Percentiles rank a stretch among this genome's conserved stretches.
Conservation (phyloP, 2,888 invertebrate genomes). For the Agapostemon virescens region DNA sequence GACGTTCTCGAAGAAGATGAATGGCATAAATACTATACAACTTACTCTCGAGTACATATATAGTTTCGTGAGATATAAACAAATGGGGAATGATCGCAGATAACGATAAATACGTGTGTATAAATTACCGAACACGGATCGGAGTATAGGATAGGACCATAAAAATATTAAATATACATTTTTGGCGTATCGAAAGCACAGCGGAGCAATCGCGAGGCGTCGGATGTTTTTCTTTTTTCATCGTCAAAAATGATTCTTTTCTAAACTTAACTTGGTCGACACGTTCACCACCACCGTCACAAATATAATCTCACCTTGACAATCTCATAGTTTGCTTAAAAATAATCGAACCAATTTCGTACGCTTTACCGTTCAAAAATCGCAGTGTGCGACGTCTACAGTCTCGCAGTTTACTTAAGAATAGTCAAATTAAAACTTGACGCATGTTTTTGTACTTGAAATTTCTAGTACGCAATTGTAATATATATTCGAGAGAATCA, state of each 20-base stretch:
- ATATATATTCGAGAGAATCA: not conserved
- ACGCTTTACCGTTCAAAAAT: not conserved
- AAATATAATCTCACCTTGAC: not conserved
- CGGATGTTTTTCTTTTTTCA: not conserved
- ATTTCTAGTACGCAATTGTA: not conserved
- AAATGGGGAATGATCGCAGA: slow-evolving; percentile 41
- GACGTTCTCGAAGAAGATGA: slow-evolving; percentile 22
- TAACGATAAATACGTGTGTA: slow-evolving; percentile 37
- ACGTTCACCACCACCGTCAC: not conserved
- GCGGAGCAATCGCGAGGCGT: slow-evolving; percentile 26
- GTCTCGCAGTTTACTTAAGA: not conserved
- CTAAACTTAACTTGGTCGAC: not conserved
- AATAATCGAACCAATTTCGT: not conserved
- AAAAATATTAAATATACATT: slow-evolving; percentile 25
- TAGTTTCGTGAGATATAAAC: slow-evolving; percentile 36
- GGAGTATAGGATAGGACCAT: slow-evolving; percentile 4
- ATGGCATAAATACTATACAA: slow-evolving; percentile 42
- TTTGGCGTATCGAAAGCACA: slow-evolving; percentile 41
- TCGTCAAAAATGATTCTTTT: not conserved
- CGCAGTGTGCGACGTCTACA: not conserved
- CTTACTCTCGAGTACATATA: slow-evolving; percentile 37
- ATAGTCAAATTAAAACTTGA: not conserved
- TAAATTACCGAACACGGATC: slow-evolving; percentile 32
- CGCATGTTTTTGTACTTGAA: not conserved
- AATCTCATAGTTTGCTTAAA: not conserved